Evolutionary conservation across 2,888 invertebrate genomes (phyloP).

Genomic region (Copidosoma aretas): DNA sequence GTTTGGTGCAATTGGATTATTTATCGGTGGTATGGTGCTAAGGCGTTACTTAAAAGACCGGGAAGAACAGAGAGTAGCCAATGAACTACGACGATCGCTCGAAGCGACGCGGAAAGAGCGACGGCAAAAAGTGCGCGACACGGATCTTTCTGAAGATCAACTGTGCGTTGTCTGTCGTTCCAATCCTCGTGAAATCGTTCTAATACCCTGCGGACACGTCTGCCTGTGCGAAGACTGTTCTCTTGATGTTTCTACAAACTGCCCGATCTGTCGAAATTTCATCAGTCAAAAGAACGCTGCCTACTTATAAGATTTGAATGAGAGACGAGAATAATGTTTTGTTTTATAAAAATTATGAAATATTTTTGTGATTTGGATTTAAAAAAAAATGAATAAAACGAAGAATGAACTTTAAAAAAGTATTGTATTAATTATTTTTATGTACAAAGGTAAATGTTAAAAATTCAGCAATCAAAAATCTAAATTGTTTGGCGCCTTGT

Average conservation of each 20-base stretch:
- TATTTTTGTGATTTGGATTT: conserved; percentile 36
- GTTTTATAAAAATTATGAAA: conserved; percentile 31
- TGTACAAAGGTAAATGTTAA: background rate
- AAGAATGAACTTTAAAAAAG: conserved; percentile 30
- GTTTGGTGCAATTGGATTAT: conserved; percentile 67
- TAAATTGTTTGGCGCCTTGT: conserved; percentile 37
- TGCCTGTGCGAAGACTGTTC: conserved; percentile 87
- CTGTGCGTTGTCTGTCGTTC: conserved; percentile 85
- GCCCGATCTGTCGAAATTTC: conserved; percentile 80
- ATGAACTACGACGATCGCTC: conserved; percentile 63
- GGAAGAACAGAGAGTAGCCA: conserved; percentile 68
- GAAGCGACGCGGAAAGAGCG: conserved; percentile 73
- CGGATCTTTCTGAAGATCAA: conserved; percentile 70
- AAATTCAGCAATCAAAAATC: conserved; percentile 33
- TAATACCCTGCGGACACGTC: conserved; percentile 89
- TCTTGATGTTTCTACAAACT: conserved; percentile 70
- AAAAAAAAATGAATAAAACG: conserved; percentile 38
- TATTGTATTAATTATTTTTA: conserved; percentile 22
- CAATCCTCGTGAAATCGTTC: conserved; percentile 85
- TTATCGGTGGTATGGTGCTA: conserved; percentile 64
- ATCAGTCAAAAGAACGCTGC: conserved; percentile 78
- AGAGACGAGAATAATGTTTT: background rate
- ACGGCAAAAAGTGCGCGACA: conserved; percentile 70
- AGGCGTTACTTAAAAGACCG: conserved; percentile 64
- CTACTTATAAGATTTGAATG: conserved; percentile 67